Evolutionary conservation across 2,888 invertebrate species (phyloP).

Genomic region (Dinocampus coccinellae): DNA sequence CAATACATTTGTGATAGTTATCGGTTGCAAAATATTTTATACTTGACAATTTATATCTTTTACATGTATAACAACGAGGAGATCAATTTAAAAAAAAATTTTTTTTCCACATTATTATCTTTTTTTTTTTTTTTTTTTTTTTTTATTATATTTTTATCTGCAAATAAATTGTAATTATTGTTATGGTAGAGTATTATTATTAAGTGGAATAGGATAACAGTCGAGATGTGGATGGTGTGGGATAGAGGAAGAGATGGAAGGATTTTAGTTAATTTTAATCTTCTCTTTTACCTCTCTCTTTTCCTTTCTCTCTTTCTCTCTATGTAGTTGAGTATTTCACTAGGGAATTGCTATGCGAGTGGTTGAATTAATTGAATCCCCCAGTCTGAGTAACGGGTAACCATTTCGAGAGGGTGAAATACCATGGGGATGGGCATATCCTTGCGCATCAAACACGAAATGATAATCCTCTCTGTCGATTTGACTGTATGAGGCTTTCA

Average conservation of each 20-base stretch:
- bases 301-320: background rate
- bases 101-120: background rate
- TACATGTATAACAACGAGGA: background rate
- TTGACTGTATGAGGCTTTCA: background rate
- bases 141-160: too few relatives aligned
- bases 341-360: constrained; percentile 20
- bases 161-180: background rate
- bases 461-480: constrained; percentile 23
- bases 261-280: constrained; percentile 21
- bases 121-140: too few relatives aligned
- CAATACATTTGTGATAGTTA: constrained; percentile 47
- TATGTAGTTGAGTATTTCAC: background rate
- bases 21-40: constrained; percentile 20
- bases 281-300: background rate
- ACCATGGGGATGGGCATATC: constrained; percentile 15
- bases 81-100: constrained; percentile 11
- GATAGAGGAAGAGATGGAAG: background rate
- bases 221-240: background rate
- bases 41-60: constrained; percentile 32
- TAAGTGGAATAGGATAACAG: background rate
- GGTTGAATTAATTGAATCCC: constrained; percentile 27
- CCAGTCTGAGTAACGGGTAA: constrained; percentile 5
- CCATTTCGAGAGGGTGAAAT: constrained; percentile 10
- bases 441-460: constrained; percentile 18
- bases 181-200: background rate